These are phyloP conservation scores for Calameuta filiformis DNA, from an alignment of 2,888 invertebrate genomes.

Conservation along the genomic window DNA sequence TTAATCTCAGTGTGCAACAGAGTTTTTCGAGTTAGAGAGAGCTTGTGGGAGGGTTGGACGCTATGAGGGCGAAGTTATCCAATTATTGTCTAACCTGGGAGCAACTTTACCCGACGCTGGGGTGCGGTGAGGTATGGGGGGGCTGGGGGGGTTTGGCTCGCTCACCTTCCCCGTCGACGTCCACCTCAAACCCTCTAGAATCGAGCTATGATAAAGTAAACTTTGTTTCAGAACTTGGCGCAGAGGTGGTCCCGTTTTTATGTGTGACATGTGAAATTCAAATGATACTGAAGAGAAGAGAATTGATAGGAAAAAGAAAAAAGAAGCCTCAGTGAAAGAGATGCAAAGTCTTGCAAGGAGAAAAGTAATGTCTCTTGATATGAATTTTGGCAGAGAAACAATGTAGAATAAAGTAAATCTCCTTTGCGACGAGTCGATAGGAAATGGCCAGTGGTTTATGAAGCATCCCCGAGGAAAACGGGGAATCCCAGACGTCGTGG, in stretches of 20 bases:
- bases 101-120: slow-evolving; percentile 56
- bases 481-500: neutral
- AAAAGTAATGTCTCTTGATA: neutral
- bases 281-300: slow-evolving; percentile 20
- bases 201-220: slow-evolving; percentile 56
- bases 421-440: neutral
- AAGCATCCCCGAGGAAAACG: neutral
- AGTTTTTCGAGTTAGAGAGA: slow-evolving; percentile 46
- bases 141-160: slow-evolving; percentile 30
- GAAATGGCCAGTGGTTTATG: neutral
- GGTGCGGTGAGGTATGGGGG: slow-evolving; percentile 42
- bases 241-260: slow-evolving; percentile 43
- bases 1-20: slow-evolving; percentile 57
- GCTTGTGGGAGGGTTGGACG: slow-evolving; percentile 39
- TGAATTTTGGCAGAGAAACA: neutral
- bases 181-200: slow-evolving; percentile 6
- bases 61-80: slow-evolving; percentile 64
- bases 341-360: neutral
- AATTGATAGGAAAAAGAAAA: neutral
- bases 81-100: slow-evolving; percentile 67
- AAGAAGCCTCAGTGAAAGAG: neutral
- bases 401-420: neutral
- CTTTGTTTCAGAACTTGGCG: slow-evolving; percentile 60
- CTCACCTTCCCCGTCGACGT: slow-evolving; percentile 24
- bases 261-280: slow-evolving; percentile 50